Conservation (phyloP, 2,797 vertebrate genomes). For the Phoxinus dragarum region DNA sequence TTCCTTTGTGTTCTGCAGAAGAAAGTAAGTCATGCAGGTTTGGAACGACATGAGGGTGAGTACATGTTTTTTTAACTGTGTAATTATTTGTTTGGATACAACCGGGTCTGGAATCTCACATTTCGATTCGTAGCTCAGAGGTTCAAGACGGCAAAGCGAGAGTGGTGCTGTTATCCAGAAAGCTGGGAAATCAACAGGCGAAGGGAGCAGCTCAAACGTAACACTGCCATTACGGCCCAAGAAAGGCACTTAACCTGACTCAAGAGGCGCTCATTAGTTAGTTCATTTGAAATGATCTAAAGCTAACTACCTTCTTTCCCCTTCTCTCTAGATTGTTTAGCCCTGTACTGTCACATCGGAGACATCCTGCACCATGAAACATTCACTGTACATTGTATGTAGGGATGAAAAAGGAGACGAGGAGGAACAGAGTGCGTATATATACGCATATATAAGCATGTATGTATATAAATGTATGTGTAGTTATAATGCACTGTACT, state of each 20-base stretch:
- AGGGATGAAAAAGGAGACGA: neutral
- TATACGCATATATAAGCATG: neutral
- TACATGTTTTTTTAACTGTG: neutral
- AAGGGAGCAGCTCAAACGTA: neutral
- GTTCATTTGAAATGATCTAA: neutral
- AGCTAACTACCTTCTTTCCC: too few species aligned
- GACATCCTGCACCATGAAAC: neutral
- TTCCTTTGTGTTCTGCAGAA: neutral
- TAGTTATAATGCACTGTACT: slow-evolving; percentile 19
- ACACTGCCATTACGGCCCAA: neutral
- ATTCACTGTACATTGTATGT: slow-evolving; percentile 11
- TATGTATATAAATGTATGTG: slow-evolving; percentile 18
- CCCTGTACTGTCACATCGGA: neutral
- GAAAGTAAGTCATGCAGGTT: neutral
- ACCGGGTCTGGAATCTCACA: neutral
- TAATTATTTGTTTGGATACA: neutral
- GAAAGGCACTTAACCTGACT: slow-evolving; percentile 31
- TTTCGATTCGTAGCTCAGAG: neutral
- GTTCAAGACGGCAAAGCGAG: neutral
- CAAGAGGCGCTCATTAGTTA: neutral
- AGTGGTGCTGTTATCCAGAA: neutral
- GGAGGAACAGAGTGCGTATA: neutral
- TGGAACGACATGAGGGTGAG: neutral
- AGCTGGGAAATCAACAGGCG: neutral
- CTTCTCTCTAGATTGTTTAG: neutral